Percentiles rank a stretch among this genome's conserved stretches.
These are phyloP conservation scores for Neopelma chrysocephalum DNA, from an alignment of 2,797 vertebrate species.

Conservation along the genomic window DNA sequence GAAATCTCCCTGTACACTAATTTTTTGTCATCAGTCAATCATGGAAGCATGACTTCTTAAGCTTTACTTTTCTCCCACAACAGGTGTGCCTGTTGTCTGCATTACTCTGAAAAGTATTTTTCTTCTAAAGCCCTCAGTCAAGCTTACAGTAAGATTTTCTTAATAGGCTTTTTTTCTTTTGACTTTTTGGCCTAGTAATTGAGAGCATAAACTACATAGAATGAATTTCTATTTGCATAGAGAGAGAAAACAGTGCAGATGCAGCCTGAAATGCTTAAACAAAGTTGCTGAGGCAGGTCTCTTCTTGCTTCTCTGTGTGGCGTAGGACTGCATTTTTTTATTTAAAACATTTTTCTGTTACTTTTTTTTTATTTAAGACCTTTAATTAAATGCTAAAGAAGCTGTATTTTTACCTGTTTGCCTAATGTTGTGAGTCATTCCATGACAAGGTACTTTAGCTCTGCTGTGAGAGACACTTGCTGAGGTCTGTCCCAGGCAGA, in stretches of 20 bases:
- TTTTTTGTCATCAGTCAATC: background rate
- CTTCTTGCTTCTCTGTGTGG: background rate
- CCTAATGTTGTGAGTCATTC: background rate
- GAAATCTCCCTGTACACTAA: background rate
- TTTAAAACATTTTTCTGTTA: background rate
- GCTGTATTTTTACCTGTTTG: background rate
- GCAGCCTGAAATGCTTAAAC: background rate
- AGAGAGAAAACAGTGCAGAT: background rate
- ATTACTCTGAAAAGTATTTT: background rate
- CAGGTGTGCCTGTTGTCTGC: background rate
- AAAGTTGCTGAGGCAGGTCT: background rate
- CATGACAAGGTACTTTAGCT: background rate
- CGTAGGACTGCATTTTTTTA: background rate
- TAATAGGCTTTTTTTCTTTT: background rate
- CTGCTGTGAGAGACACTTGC: background rate
- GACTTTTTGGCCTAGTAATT: background rate
- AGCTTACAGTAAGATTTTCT: background rate
- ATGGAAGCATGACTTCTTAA: background rate
- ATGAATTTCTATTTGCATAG: background rate
- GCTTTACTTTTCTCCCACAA: background rate
- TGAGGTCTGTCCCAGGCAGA: background rate
- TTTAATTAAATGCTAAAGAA: slow-evolving; percentile 23
- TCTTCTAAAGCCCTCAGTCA: background rate
- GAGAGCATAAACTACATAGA: background rate
- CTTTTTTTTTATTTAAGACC: background rate